phyloP scores from a whole-genome alignment of 1,140 invertebrate genomes.

The Pteromalus puparum region DNA sequence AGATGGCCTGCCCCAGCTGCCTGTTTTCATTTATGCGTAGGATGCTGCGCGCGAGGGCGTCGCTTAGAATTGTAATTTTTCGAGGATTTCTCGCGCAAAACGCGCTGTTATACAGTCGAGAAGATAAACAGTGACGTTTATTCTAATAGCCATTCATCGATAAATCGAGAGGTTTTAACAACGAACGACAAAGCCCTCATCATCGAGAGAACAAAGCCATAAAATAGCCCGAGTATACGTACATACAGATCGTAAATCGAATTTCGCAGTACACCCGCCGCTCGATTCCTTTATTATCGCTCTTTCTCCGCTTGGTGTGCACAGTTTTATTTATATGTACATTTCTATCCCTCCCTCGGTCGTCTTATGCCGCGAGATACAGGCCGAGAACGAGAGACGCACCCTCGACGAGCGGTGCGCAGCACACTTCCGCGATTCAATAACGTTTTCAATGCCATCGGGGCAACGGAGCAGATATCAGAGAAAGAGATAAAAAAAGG shows the following conservation, averaged over 20 bases:
- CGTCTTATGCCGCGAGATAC: background rate
- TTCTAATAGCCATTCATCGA: no score
- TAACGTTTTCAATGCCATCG: constrained; percentile 56
- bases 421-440: constrained; percentile 58
- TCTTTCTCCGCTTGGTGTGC: constrained; percentile 25
- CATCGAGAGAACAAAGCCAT: constrained; percentile 28
- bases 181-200: constrained; percentile 1
- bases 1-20: constrained; percentile 21
- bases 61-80: background rate
- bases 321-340: no score
- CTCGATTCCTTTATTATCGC: constrained; percentile 43
- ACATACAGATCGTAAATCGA: constrained; percentile 37
- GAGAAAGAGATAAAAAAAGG: background rate
- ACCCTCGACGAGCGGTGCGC: constrained; percentile 23
- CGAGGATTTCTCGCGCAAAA: background rate
- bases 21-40: constrained; percentile 23
- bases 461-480: constrained; percentile 1
- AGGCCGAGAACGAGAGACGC: background rate
- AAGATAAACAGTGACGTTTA: no score
- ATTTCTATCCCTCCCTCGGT: background rate
- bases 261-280: constrained; percentile 27
- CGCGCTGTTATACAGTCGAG: no score
- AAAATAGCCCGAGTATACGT: constrained; percentile 15
- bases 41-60: background rate
- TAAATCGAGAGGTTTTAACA: background rate